Evolutionary conservation across 2,888 invertebrate genomes (phyloP).

Genomic region (Latrodectus hesperus): DNA sequence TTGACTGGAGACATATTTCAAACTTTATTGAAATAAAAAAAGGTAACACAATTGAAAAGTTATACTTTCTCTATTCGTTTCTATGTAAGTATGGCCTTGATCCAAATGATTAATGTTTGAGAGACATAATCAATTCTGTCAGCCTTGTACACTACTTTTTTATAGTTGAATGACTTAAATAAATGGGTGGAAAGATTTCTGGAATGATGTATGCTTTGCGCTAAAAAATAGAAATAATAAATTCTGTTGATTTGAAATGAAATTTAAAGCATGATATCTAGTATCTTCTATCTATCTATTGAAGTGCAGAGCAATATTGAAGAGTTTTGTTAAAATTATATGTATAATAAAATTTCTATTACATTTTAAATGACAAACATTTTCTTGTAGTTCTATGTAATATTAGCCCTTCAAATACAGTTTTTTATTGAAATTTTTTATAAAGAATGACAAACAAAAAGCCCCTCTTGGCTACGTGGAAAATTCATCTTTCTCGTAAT

Average conservation of each 20-base stretch:
- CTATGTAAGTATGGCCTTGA: slow-evolving; percentile 11
- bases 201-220: background rate
- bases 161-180: slow-evolving; percentile 13
- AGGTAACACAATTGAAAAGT: background rate
- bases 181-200: background rate
- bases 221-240: slow-evolving; percentile 8
- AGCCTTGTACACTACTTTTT: slow-evolving; percentile 26
- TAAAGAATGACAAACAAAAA: too few species aligned
- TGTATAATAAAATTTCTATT: too few species aligned
- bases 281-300: too few species aligned
- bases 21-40: background rate
- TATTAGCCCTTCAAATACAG: too few species aligned
- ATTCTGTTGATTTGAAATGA: background rate
- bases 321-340: too few species aligned
- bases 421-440: too few species aligned
- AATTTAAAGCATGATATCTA: too few species aligned
- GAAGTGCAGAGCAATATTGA: too few species aligned
- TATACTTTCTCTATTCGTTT: slow-evolving; percentile 8
- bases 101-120: slow-evolving; percentile 25
- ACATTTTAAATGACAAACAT: too few species aligned
- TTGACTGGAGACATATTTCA: slow-evolving; percentile 5
- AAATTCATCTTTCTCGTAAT: too few species aligned
- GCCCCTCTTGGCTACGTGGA: too few species aligned
- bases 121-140: slow-evolving; percentile 33
- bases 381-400: too few species aligned